Conservation (phyloP, 1,140 invertebrate genomes). For the Drosophila auraria region DNA sequence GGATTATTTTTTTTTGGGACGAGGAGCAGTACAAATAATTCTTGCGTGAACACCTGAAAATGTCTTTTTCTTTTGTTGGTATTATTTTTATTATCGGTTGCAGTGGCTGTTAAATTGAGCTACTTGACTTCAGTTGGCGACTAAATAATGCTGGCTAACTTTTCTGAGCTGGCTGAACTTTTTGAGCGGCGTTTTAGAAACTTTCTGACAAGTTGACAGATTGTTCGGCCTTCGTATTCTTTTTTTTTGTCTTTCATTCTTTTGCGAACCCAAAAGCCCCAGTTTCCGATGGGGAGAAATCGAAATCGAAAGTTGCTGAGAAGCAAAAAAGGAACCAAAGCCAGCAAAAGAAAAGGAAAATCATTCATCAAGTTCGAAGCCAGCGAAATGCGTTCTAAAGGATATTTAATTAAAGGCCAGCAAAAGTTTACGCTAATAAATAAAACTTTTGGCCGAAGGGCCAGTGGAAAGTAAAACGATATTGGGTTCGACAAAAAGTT, state of each 20-base stretch:
- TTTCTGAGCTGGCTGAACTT: slow-evolving; percentile 57
- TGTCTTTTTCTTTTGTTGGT: slow-evolving; percentile 63
- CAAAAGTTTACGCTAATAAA: slow-evolving; percentile 76
- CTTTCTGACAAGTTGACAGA: slow-evolving; percentile 74
- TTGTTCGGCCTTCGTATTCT: slow-evolving; percentile 39
- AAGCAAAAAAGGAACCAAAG: slow-evolving; percentile 30
- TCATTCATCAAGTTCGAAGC: slow-evolving; percentile 72
- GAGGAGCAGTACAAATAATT: slow-evolving; percentile 55
- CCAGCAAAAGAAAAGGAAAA: slow-evolving; percentile 51
- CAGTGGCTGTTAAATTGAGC: slow-evolving; percentile 65
- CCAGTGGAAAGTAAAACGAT: slow-evolving; percentile 26
- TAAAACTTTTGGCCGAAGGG: slow-evolving; percentile 56
- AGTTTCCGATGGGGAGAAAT: slow-evolving; percentile 35
- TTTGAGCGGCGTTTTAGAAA: slow-evolving; percentile 57
- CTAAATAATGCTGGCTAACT: slow-evolving; percentile 39
- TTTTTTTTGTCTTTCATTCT: not conserved
- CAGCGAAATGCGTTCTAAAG: slow-evolving; percentile 56
- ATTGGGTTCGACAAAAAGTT: slow-evolving; percentile 48
- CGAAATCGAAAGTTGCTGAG: slow-evolving; percentile 33
- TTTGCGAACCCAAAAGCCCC: slow-evolving; percentile 1
- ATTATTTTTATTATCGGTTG: slow-evolving; percentile 26
- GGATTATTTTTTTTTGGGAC: slow-evolving; percentile 1
- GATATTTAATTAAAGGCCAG: slow-evolving; percentile 73
- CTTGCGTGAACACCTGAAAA: slow-evolving; percentile 77
- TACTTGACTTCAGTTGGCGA: slow-evolving; percentile 48